These are phyloP conservation scores for Metellina segmentata DNA, from an alignment of 2,888 invertebrate genomes.

Conservation along the genomic window DNA sequence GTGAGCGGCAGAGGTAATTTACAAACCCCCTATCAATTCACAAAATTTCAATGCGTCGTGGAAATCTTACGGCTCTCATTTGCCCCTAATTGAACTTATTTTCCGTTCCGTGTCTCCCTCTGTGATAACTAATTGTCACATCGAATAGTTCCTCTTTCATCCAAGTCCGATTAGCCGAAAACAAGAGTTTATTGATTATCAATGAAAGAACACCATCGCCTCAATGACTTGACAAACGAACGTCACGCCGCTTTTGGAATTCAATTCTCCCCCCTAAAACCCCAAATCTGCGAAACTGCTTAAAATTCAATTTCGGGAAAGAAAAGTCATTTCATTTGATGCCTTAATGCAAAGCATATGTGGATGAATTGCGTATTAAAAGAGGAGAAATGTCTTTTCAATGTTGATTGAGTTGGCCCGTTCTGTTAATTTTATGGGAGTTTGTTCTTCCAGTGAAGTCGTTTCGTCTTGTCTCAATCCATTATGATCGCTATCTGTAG, in stretches of 20 bases:
- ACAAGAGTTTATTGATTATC: slow-evolving; percentile 36
- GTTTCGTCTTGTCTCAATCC: slow-evolving; percentile 11
- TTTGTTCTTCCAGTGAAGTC: slow-evolving; percentile 18
- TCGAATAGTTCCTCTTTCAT: background rate
- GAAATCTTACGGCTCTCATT: too few relatives aligned
- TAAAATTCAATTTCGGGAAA: too few relatives aligned
- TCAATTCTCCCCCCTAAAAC: too few relatives aligned
- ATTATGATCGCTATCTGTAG: slow-evolving; percentile 43
- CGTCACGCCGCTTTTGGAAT: too few relatives aligned
- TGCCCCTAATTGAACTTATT: too few relatives aligned
- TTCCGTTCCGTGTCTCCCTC: background rate
- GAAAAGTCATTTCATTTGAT: background rate
- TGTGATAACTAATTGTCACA: background rate
- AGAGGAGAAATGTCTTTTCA: background rate
- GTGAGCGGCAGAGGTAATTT: too few relatives aligned
- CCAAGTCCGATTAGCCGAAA: slow-evolving; percentile 30
- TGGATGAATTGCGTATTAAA: background rate
- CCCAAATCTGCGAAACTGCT: too few relatives aligned
- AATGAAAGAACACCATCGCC: background rate
- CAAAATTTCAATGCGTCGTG: too few relatives aligned
- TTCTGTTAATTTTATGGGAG: background rate
- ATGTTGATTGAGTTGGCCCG: background rate
- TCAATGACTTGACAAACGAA: background rate
- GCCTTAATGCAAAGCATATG: background rate
- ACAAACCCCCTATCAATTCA: too few relatives aligned